phyloP scores from a whole-genome alignment of 2,888 invertebrate species.

The Cantharis nigra region DNA sequence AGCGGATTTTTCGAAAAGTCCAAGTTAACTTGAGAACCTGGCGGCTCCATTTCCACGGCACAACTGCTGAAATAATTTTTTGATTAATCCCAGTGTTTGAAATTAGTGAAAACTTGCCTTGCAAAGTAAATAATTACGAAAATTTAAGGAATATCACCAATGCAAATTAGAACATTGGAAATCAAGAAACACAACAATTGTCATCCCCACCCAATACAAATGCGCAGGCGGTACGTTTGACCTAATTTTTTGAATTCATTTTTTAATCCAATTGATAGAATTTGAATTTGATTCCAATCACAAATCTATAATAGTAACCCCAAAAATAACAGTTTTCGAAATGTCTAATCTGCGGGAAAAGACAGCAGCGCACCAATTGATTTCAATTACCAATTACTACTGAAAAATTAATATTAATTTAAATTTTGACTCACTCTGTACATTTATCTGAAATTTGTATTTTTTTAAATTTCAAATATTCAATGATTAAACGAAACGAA shows the following conservation, averaged over 20 bases:
- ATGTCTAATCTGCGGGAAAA: too few species aligned
- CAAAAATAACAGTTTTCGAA: too few species aligned
- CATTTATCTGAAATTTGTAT: not conserved
- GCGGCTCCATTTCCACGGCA: conserved; percentile 50
- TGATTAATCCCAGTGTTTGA: not conserved
- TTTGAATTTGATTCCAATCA: not conserved
- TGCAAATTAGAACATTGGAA: not conserved
- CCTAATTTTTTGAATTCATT: conserved; percentile 7
- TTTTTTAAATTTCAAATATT: not conserved
- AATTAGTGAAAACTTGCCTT: conserved; percentile 17
- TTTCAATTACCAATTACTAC: too few species aligned
- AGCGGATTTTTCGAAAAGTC: conserved; percentile 63
- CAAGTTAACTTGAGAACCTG: conserved; percentile 48
- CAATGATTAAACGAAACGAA: not conserved
- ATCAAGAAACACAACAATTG: conserved; percentile 6
- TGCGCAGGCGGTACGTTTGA: conserved; percentile 24
- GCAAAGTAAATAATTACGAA: conserved; percentile 36
- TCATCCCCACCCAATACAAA: conserved; percentile 29
- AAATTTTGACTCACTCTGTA: not conserved
- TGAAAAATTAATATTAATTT: too few species aligned
- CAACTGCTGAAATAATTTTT: conserved; percentile 32
- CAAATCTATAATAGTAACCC: not conserved
- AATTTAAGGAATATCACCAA: not conserved
- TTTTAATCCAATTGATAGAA: not conserved
- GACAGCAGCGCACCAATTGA: too few species aligned